A percentile compares a stretch with the other conserved stretches of the same genome.
These are phyloP conservation scores for Pomatostomus ruficeps DNA, from an alignment of 2,113 vertebrate genomes.

Conservation along the genomic window DNA sequence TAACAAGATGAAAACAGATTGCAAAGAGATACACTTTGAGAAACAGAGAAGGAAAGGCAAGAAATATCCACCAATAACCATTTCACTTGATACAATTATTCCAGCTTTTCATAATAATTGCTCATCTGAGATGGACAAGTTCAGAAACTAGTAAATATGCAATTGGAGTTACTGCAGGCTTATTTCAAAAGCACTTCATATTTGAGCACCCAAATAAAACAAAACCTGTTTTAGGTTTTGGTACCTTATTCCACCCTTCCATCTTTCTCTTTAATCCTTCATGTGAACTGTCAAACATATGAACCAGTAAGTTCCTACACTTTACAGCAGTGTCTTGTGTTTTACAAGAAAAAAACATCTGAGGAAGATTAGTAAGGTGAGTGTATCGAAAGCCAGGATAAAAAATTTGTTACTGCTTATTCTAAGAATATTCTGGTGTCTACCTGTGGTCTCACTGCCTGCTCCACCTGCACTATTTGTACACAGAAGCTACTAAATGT, in stretches of 20 bases:
- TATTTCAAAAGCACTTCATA: background rate
- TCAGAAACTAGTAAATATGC: background rate
- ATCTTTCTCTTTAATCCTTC: background rate
- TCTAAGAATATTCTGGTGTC: background rate
- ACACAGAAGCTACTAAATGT: background rate
- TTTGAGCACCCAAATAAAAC: background rate
- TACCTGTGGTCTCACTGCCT: background rate
- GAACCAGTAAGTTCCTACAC: background rate
- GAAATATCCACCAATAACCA: background rate
- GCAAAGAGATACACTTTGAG: background rate
- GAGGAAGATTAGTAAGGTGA: background rate
- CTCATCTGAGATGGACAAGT: background rate
- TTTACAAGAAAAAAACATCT: background rate
- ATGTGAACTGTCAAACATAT: background rate
- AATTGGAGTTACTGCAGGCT: background rate
- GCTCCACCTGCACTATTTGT: background rate
- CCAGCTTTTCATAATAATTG: background rate
- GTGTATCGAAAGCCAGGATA: background rate
- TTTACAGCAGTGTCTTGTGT: background rate
- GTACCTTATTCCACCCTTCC: background rate
- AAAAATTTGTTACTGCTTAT: background rate
- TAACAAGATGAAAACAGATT: conserved; percentile 1
- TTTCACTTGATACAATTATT: background rate
- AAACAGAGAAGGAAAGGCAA: background rate
- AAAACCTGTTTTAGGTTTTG: background rate